Evolutionary conservation across 30 jellyfish, hydroid and myxozoan genomes (phyloP), one percentile per base, ranked within the genome.

Genomic region (Haliclystus octoradiatus): DNA sequence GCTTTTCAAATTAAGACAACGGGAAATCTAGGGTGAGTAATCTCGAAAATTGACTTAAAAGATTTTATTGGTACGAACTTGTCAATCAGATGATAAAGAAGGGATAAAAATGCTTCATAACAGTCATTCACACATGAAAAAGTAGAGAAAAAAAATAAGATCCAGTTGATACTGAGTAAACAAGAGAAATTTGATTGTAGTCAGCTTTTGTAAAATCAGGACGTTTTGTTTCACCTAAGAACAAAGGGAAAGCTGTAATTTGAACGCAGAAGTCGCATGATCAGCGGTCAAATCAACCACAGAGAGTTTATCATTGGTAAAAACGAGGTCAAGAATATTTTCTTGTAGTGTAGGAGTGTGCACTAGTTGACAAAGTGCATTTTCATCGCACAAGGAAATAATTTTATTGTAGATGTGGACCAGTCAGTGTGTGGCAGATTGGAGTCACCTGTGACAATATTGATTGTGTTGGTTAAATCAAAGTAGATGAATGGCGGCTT

Each of bases 401-500:
- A 19, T 40, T 40, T 5, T 40, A 40, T 40, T 5, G 57, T 40
- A n/a, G n/a, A n/a, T n/a, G n/a, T n/a, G n/a, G n/a, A n/a, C n/a
- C n/a, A n/a, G n/a, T n/a, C n/a, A n/a, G 60, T 46, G n/a, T 46
- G 15, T n/a, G n/a, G 60, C 60, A 7, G 12, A 7, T 7, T 46
- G n/a, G n/a, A n/a, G 12, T 12, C n/a, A 46, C 12, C 15, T 46
- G 12, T 46, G 60, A 46, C 12, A 46, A 46, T 7, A 12, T n/a
- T n/a, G 60, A 12, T 46, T 46, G 60, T n/a, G n/a, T 12, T 46
- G 15, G 15, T 57, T 57, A 9, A 13, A 57, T 12, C 27, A 57
- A 9, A 64, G 68, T 9, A n/a, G 14, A 64, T 13, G 14, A 27
- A 1, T 22, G 7, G 28, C 32, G 26, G 63, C 94, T 32, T 71